Evolutionary conservation across 2,888 invertebrate genomes (phyloP).

Genomic region (Rotaria socialis): DNA sequence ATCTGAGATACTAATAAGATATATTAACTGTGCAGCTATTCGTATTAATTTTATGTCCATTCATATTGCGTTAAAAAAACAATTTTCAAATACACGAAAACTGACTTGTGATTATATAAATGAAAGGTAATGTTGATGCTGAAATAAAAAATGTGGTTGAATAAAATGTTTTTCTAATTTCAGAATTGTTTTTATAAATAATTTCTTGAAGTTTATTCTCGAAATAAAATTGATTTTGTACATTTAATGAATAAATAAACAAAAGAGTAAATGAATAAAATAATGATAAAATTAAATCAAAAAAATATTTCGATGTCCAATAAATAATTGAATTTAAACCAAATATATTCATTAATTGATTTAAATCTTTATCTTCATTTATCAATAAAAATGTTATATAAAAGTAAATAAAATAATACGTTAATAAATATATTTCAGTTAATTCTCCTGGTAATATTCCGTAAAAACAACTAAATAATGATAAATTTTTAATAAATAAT

Average conservation of each 20-base stretch:
- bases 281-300: background rate
- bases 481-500: background rate
- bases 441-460: background rate
- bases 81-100: background rate
- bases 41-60: too few species aligned
- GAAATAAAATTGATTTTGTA: background rate
- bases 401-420: constrained; percentile 2
- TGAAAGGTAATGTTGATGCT: background rate
- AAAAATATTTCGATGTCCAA: background rate
- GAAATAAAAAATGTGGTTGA: background rate
- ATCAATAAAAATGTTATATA: background rate
- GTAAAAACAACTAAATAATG: constrained; percentile 20
- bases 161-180: background rate
- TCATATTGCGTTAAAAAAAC: too few species aligned
- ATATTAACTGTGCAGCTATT: too few species aligned
- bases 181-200: background rate
- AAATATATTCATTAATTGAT: background rate
- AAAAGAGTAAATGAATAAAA: background rate
- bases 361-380: background rate
- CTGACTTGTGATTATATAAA: background rate
- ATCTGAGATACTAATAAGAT: too few species aligned
- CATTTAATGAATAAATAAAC: background rate
- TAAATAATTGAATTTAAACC: constrained; percentile 6
- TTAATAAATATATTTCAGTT: background rate
- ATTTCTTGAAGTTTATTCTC: background rate